Evolutionary conservation across 2,797 vertebrate genomes (phyloP), one percentile per base, ranked within the genome.

Genomic region (Phrynocephalus guinanensis): DNA sequence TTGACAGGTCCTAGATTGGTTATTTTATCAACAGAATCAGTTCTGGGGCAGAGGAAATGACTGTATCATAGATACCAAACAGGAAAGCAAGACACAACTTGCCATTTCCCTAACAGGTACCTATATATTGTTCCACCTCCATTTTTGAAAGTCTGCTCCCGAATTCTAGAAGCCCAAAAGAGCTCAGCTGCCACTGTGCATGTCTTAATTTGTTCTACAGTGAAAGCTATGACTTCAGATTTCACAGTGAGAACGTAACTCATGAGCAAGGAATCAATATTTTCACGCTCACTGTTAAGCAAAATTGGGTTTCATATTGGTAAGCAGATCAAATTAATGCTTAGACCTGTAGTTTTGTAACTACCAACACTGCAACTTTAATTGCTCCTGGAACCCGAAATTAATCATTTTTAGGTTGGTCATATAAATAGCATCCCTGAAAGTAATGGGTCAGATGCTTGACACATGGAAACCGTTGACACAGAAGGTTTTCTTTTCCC

Each of bases 191-290:
- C 86, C 79, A 28, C 66, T 91, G 77, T 79, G 89, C 93, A 93
- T 81, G 80, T 93, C 91, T 94, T 94, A 92, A 95, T 96, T 95
- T 92, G 92, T 92, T 96, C 92, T 87, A 89, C 72, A 33, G 38
- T n/a, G n/a, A 90, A 93, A 95, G 92, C 71, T 88, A 70, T 91
- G 86, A 89, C 70, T 92, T 92, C 66, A 88, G 89, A 92, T 86
- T 94, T 95, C 94, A 91, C 78, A 52, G 78, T 66, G 30, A 85
- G 89, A 92, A 52, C 44, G 68, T 92, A 93, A 94, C 84, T 93
- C 79, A 84, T 3, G 73, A 94, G 71, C 52, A 87, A 67, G 0
- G 0, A 94, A 91, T 93, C 93, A 73, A 90, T 91, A 90, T 88
- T 93, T 93, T 33, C 75, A 13, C 38, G 83, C 82, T 93, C 85